Conservation (phyloP, 2,797 vertebrate genomes). For the Melanotaenia nigrans region DNA sequence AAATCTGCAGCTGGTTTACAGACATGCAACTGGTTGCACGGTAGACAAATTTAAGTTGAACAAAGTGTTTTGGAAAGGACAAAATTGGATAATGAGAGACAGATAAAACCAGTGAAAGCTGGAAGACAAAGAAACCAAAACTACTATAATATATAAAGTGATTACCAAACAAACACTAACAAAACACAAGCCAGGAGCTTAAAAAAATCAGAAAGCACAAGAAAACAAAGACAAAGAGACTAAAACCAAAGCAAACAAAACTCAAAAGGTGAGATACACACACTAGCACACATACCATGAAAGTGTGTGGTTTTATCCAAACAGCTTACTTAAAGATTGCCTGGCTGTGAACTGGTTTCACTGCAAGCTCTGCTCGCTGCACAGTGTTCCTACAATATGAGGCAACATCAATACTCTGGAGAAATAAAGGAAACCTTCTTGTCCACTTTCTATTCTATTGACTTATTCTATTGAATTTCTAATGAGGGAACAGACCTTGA, state of each 20-base stretch:
- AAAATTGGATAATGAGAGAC: background rate
- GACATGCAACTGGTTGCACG: background rate
- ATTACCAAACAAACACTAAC: background rate
- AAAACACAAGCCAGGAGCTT: too few relatives aligned
- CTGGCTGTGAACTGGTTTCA: background rate
- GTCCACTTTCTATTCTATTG: slow-evolving; percentile 25
- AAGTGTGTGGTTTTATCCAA: background rate
- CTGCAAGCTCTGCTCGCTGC: background rate
- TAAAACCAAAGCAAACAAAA: background rate
- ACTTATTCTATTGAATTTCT: slow-evolving; percentile 41
- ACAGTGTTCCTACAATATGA: slow-evolving; percentile 3
- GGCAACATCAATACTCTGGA: slow-evolving; percentile 13
- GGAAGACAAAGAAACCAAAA: background rate
- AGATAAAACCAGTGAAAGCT: background rate
- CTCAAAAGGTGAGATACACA: background rate
- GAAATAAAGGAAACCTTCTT: background rate
- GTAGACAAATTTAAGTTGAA: background rate
- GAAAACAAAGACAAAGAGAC: background rate
- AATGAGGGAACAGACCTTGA: slow-evolving; percentile 44
- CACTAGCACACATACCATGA: background rate
- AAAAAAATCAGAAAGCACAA: background rate
- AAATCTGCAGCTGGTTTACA: background rate
- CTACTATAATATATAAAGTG: too few relatives aligned
- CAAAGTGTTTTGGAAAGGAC: background rate
- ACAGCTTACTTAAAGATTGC: background rate